Base-by-base conservation (phyloP, 2,113 vertebrate species). In the Forbesichthys agassizii region DNA sequence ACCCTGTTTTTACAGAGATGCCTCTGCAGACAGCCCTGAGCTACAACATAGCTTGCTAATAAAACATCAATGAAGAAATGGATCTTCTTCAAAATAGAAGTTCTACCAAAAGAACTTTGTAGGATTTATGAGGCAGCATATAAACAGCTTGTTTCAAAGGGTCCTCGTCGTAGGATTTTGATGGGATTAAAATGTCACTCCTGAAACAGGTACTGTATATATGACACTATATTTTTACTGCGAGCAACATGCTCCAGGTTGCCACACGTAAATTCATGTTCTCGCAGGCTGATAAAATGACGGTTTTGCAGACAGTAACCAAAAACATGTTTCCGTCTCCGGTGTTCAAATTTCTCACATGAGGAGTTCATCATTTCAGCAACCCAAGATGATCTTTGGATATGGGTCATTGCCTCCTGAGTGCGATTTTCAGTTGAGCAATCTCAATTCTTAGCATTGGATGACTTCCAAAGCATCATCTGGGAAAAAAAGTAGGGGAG, bases 301-400 rank as follows among this genome's bases (percentile, higher is more conserved):
- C 20, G 42, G 33, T 27, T 75, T 57, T 49, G 64, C 36, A 57
- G 47, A 10, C 62, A 10, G 20, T 68, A 33, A 54, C 54, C 3
- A 4, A 64, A 77, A 68, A 66, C 55, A 55, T 70, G 60, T 74
- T 81, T 75, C 61, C 62, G 69, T 74, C 56, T 56, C 54, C 62
- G 27, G 61, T 65, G 57, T 60, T 81, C 57, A 69, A 27, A 82
- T 66, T 72, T 66, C 20, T 65, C 68, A 68, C 80, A 83, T 77
- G 66, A 78, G 65, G 64, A 83, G 80, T 81, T 88, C 68, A 80
- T 85, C 61, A 86, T 83, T 79, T 83, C 48, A 70, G 54, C 76
- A 68, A 73, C 60, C 60, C 18, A 10, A 27, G 69, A 76, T 82
- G 66, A 80, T 89, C 69, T 85, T 82, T 89, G 82, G 78, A 80